Base-by-base conservation (phyloP, 2,888 invertebrate species). In the Troides aeacus region DNA sequence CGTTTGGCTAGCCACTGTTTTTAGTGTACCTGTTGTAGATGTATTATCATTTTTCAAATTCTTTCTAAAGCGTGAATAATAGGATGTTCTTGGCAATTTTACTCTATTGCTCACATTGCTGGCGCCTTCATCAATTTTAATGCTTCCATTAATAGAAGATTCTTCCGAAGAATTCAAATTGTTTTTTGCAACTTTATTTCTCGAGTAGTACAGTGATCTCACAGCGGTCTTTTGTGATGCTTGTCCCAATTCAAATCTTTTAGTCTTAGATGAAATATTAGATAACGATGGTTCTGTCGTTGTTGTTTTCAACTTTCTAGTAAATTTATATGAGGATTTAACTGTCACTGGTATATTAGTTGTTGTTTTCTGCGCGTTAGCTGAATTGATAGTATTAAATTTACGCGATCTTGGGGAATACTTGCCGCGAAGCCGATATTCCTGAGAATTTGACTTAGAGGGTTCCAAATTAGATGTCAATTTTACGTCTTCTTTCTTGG, bases 1-100 rank as follows among this genome's bases (percentile, higher is more conserved):
- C 62, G 72, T 67, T 39, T 74, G 74, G 62, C 70, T 72, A 46
- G 62, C 73, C 56, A 53, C 66, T 21, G 70, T 77, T 70, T 76
- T 79, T 78, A 59, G 71, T 39, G 78, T 74, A 46, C 78, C 78
- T 24, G 81, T 80, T 53, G 82, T 76, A 15, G 78, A 67, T 7
- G 77, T 74, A 66, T 73, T 75, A 71, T 59, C 63, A 30, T 78
- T 81, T 56, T 76, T 81, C 42, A 74, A 71, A 60, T 79, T 84
- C 66, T 80, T 87, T 74, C 85, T 83, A 67, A 82, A 77, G 63
- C 87, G 83, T 66, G 87, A 83, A 73, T 90, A 90, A 75, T 87
- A 90, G 39, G 89, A 86, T 17, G 91, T 90, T 73, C 85, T 85
- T 39, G 90, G 88, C 65, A 90, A 76, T 39, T 79, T 76, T 58